A percentile compares a stretch with the other conserved stretches of the same genome.
These are phyloP conservation scores for Onchidella celtica DNA, from an alignment of 2,888 invertebrate genomes.

Conservation along the genomic window DNA sequence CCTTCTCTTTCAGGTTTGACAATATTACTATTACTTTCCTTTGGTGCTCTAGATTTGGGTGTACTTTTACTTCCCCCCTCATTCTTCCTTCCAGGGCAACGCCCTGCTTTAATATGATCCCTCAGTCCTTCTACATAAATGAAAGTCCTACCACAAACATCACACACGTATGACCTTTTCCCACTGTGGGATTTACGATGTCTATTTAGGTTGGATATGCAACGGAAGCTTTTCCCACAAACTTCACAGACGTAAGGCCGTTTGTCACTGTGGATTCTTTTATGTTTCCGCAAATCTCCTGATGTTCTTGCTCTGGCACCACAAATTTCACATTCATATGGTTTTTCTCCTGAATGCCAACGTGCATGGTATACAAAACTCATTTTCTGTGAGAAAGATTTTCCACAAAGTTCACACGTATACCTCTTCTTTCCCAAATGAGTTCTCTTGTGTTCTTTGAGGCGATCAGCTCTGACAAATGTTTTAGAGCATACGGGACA, in stretches of 20 bases:
- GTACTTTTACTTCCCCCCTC: slow-evolving; percentile 16
- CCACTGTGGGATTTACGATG: slow-evolving; percentile 38
- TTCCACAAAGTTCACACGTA: slow-evolving; percentile 43
- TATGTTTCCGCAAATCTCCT: slow-evolving; percentile 43
- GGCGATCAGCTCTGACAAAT: slow-evolving; percentile 38
- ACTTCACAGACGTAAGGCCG: slow-evolving; percentile 42
- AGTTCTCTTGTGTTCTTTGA: slow-evolving; percentile 39
- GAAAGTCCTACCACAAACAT: slow-evolving; percentile 40
- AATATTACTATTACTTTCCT: not conserved
- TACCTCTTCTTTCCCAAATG: slow-evolving; percentile 42
- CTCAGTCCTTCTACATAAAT: slow-evolving; percentile 37
- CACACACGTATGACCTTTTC: slow-evolving; percentile 36
- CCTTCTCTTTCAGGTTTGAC: not conserved
- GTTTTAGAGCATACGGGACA: slow-evolving; percentile 30
- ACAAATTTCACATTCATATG: slow-evolving; percentile 43
- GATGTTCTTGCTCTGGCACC: slow-evolving; percentile 24
- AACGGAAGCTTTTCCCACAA: slow-evolving; percentile 34
- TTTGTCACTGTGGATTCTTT: slow-evolving; percentile 43
- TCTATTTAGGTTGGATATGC: slow-evolving; percentile 28
- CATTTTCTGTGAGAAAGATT: slow-evolving; percentile 32
- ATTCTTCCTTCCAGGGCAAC: slow-evolving; percentile 38
- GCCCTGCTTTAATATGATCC: slow-evolving; percentile 44
- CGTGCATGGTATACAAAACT: slow-evolving; percentile 32
- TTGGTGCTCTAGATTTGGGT: not conserved
- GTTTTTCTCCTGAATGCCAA: slow-evolving; percentile 42